These are phyloP conservation scores for Gambusia holbrooki DNA, from an alignment of 2,113 vertebrate species.

Conservation along the genomic window DNA sequence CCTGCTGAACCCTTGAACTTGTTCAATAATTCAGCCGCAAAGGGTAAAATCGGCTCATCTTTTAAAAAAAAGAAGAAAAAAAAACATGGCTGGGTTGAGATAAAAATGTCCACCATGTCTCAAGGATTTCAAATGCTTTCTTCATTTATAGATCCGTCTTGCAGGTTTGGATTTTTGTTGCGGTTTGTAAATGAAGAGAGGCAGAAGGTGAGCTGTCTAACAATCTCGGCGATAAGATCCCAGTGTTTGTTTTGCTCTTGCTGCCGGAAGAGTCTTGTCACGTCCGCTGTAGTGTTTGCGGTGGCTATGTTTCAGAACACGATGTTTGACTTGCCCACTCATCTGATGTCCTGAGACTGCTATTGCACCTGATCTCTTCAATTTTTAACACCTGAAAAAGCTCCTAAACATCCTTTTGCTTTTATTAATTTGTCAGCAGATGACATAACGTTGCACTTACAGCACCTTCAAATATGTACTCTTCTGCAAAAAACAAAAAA, in stretches of 20 bases:
- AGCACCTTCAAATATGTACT: constrained; percentile 70
- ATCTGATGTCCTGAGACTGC: constrained; percentile 52
- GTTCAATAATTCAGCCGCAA: constrained; percentile 11
- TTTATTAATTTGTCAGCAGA: constrained; percentile 74
- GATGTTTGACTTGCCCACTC: constrained; percentile 60
- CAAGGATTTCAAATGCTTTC: not conserved
- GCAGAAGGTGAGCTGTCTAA: not conserved
- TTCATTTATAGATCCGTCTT: not conserved
- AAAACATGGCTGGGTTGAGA: not conserved
- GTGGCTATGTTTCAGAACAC: constrained; percentile 69
- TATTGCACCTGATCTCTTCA: constrained; percentile 57
- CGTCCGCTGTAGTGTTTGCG: constrained; percentile 59
- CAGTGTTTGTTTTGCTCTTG: not conserved
- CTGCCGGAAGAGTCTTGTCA: constrained; percentile 22
- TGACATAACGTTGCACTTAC: constrained; percentile 56
- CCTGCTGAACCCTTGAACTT: constrained; percentile 15
- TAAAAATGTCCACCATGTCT: constrained; percentile 6
- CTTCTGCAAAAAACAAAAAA: constrained; percentile 39
- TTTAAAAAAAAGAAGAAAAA: not conserved
- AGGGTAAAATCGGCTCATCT: constrained; percentile 10
- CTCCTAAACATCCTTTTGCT: constrained; percentile 69
- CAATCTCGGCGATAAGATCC: not conserved
- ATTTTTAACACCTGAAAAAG: constrained; percentile 70
- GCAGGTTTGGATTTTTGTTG: not conserved
- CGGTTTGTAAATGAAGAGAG: not conserved